These are phyloP conservation scores for Onychorhynchus coronatus DNA, from an alignment of 2,113 vertebrate genomes.

Conservation along the genomic window DNA sequence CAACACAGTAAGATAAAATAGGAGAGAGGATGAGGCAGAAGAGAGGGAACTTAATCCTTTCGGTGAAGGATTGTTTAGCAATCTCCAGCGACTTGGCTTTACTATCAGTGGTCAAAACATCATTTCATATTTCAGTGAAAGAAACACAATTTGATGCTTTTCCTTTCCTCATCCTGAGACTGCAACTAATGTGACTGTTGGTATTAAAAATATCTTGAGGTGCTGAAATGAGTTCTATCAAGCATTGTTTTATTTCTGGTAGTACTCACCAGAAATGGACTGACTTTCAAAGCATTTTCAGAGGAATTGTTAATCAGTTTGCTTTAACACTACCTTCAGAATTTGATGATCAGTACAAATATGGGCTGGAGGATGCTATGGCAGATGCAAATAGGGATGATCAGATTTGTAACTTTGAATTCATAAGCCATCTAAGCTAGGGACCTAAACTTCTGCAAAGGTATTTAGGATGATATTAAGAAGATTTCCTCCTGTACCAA, in stretches of 20 bases:
- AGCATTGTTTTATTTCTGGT: not conserved
- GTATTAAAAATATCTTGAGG: not conserved
- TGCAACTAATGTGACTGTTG: not conserved
- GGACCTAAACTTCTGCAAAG: not conserved
- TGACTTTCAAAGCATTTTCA: conserved; percentile 8
- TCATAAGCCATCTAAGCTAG: not conserved
- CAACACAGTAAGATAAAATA: not conserved
- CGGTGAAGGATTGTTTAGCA: not conserved
- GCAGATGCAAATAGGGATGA: not conserved
- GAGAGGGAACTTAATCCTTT: not conserved
- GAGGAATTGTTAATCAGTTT: not conserved
- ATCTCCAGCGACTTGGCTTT: not conserved
- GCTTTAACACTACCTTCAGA: not conserved
- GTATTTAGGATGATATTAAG: not conserved
- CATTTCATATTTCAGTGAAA: not conserved
- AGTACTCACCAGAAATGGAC: not conserved
- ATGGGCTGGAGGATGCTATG: not conserved
- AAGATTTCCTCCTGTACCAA: not conserved
- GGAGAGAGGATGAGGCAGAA: not conserved
- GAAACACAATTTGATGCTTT: not conserved
- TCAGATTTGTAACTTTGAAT: not conserved
- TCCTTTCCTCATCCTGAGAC: not conserved
- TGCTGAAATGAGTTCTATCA: not conserved
- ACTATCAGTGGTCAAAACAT: not conserved
- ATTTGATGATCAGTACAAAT: not conserved